phyloP scores from a whole-genome alignment of 2,113 vertebrate species.

The Myodes glareolus region DNA sequence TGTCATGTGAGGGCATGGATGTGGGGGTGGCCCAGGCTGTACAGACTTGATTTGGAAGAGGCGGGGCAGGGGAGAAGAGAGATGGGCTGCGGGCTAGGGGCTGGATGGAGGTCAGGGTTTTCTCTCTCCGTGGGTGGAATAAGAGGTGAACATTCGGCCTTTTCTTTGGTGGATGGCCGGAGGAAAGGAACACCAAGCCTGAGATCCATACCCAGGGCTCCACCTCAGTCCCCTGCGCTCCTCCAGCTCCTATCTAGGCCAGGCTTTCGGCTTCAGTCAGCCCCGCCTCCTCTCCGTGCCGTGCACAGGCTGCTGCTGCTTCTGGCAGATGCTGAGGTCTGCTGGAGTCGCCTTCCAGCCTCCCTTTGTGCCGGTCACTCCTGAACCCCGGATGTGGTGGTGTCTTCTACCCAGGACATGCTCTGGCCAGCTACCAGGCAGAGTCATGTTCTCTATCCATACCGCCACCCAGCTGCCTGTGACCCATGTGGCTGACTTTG shows the following conservation, averaged over 20 bases:
- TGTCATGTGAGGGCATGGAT: background rate
- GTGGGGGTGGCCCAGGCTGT: background rate
- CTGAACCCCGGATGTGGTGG: background rate
- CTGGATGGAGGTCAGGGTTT: background rate
- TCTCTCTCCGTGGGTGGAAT: background rate
- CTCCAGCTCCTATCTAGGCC: background rate
- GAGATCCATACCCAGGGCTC: background rate
- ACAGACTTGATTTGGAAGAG: background rate
- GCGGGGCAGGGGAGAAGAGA: background rate
- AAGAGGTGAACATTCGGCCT: background rate
- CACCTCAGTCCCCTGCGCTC: background rate
- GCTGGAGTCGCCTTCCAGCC: background rate
- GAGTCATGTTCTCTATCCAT: rapidly evolving
- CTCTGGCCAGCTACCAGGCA: background rate
- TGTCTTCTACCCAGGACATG: background rate
- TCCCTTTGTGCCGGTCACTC: background rate
- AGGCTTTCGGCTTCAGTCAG: background rate
- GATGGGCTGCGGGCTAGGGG: no score
- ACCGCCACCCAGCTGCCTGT: rapidly evolving
- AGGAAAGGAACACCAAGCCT: no score
- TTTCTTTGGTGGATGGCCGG: background rate
- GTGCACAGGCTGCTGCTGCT: background rate
- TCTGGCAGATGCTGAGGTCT: background rate
- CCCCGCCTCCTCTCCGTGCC: background rate
- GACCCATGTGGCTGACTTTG: background rate